These are phyloP conservation scores for Mnemiopsis leidyi DNA, from an alignment of 37 sponge, comb jelly and placozoan species.

Conservation along the genomic window DNA sequence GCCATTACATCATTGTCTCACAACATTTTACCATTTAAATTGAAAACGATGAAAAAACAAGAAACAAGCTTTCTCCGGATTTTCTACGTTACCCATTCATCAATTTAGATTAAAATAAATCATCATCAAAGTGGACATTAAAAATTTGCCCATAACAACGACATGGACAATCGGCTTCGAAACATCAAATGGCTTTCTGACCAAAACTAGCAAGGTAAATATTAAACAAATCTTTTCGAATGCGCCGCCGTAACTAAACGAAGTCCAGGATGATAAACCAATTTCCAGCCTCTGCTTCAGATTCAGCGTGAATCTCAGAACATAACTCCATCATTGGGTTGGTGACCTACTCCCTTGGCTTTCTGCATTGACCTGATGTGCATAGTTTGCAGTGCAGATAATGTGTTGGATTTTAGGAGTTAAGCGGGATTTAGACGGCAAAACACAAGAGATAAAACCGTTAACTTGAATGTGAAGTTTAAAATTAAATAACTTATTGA, in stretches of 20 bases:
- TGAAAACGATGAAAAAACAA: no score
- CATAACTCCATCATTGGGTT: conserved; percentile 1
- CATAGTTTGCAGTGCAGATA: not conserved
- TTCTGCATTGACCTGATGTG: not conserved
- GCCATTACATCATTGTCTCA: no score
- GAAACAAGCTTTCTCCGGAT: no score
- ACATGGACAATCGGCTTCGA: not conserved
- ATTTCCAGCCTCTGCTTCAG: not conserved
- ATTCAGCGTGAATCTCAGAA: not conserved
- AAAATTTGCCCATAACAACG: not conserved
- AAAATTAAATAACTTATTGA: no score
- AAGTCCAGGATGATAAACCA: not conserved
- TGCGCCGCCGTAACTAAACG: not conserved
- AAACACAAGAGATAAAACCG: no score
- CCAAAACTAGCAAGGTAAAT: not conserved
- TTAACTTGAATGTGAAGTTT: not conserved
- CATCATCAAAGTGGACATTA: not conserved
- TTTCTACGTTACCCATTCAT: no score
- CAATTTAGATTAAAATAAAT: not conserved
- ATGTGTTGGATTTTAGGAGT: not conserved
- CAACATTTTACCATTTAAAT: no score
- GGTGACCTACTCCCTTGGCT: conserved; percentile 35
- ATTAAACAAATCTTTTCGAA: not conserved
- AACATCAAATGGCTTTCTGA: not conserved
- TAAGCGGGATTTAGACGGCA: no score